These are phyloP conservation scores for Cyclina sinensis DNA, from an alignment of 1,140 invertebrate genomes.

Conservation along the genomic window DNA sequence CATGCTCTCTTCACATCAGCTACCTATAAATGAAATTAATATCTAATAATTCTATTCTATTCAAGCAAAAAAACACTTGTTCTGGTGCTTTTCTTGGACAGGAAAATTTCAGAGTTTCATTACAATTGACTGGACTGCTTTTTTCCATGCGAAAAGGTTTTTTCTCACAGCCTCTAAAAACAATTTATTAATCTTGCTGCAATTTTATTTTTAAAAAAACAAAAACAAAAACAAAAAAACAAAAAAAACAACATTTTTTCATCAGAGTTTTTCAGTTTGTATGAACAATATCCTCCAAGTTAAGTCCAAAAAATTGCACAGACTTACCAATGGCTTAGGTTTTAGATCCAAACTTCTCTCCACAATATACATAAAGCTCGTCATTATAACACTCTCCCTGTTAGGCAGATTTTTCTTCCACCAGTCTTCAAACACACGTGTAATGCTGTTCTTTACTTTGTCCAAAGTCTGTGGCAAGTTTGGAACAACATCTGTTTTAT, in stretches of 20 bases:
- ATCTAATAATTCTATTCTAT: background rate
- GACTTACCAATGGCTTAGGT: constrained; percentile 59
- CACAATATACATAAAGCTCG: constrained; percentile 33
- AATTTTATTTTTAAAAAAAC: too few species aligned
- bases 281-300: too few species aligned
- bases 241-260: too few species aligned
- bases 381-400: constrained; percentile 30
- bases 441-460: constrained; percentile 15
- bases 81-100: too few species aligned
- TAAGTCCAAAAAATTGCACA: too few species aligned
- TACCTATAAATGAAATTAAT: background rate
- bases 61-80: background rate
- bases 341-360: constrained; percentile 48
- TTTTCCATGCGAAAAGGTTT: too few species aligned
- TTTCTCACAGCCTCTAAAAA: too few species aligned
- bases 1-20: constrained; percentile 54
- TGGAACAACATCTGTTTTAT: constrained; percentile 28
- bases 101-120: too few species aligned
- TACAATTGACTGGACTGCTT: too few species aligned
- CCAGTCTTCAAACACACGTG: constrained; percentile 50
- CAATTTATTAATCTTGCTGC: too few species aligned
- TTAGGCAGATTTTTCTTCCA: constrained; percentile 50
- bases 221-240: too few species aligned
- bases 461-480: background rate
- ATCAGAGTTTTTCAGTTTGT: too few species aligned